Percentiles rank a stretch among this genome's conserved stretches.
Conservation (phyloP, 2,888 invertebrate species). For the Synanthedon formicaeformis region DNA sequence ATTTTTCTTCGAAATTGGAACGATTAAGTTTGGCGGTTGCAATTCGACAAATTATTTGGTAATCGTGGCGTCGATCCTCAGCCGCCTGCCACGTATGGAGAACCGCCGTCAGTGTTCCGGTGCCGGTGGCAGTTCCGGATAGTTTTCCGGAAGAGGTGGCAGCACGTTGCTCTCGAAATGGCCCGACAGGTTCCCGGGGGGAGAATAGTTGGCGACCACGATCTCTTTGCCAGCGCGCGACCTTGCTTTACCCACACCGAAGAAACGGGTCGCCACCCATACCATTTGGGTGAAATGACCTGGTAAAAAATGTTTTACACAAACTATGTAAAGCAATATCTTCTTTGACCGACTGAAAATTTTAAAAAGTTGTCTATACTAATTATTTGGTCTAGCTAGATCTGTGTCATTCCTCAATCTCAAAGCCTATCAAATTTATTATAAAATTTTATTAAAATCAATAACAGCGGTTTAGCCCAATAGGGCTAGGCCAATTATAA, state of each 20-base stretch:
- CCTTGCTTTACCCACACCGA: constrained; percentile 85
- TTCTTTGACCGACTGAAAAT: neutral
- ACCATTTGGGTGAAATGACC: constrained; percentile 91
- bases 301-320: constrained; percentile 25
- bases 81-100: constrained; percentile 54
- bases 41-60: neutral
- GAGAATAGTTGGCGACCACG: constrained; percentile 87
- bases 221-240: constrained; percentile 82
- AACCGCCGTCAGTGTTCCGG: constrained; percentile 52
- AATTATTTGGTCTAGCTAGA: no score
- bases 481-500: no score
- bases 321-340: no score
- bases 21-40: no score
- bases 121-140: constrained; percentile 43
- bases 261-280: constrained; percentile 80
- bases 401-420: no score
- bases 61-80: constrained; percentile 49
- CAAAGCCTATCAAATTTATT: no score
- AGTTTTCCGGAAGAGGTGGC: constrained; percentile 76
- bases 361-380: neutral
- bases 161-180: constrained; percentile 82
- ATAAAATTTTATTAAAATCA: no score
- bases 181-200: constrained; percentile 82
- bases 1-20: no score
- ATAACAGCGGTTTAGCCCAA: no score